phyloP scores from a whole-genome alignment of 2,797 vertebrate species.

The Lates japonicus region DNA sequence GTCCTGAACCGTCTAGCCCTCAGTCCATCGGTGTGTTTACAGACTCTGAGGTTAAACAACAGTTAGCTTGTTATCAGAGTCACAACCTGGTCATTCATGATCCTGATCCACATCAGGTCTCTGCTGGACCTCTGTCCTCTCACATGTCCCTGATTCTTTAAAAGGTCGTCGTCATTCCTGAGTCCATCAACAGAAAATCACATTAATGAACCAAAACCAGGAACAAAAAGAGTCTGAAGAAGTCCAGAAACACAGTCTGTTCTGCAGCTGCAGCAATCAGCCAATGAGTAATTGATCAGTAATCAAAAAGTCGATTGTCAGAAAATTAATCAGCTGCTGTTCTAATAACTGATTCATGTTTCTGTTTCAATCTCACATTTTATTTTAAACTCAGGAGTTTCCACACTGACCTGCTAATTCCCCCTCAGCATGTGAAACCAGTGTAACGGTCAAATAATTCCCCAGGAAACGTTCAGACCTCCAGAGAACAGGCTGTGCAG shows the following conservation, averaged over 20 bases:
- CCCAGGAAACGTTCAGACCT: constrained; percentile 2
- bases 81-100: constrained; percentile 7
- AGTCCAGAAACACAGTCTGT: no score
- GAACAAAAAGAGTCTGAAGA: not conserved
- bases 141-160: not conserved
- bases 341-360: no score
- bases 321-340: no score
- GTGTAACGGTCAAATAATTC: not conserved
- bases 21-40: constrained; percentile 6
- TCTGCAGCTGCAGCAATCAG: no score
- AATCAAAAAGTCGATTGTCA: no score
- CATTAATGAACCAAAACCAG: not conserved
- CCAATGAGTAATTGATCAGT: no score
- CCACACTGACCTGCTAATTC: not conserved
- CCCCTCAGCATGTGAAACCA: constrained; percentile 12
- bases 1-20: not conserved
- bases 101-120: not conserved
- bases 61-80: constrained; percentile 9
- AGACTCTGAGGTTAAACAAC: constrained; percentile 9
- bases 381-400: not conserved
- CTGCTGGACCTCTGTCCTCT: no score
- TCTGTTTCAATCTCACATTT: no score
- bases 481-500: constrained; percentile 28
- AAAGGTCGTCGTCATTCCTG: no score
- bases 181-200: not conserved